Evolutionary conservation across 2,113 vertebrate genomes (phyloP), one percentile per base, ranked within the genome.

Genomic region (Mugil cephalus): DNA sequence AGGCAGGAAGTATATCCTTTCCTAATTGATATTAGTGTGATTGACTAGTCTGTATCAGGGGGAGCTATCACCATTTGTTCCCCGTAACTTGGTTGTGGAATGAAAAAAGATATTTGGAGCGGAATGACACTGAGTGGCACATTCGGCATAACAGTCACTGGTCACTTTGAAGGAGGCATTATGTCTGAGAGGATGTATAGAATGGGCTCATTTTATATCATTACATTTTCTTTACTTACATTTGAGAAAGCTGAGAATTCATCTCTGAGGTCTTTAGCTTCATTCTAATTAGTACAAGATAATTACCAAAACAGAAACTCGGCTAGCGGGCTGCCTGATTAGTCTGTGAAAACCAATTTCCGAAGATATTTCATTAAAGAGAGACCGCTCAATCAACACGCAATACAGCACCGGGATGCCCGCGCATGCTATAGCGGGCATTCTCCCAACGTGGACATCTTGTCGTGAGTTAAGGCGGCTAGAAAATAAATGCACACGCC

Each of bases 221-320:
- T 89, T 84, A 78, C 59, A 72, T 88, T 88, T 90, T 84, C 86
- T 82, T 94, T 93, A 93, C 82, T 93, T 94, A 93, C 92, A 93
- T 93, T 88, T 94, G 71, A 87, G 85, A 89, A 93, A 90, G 72
- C 86, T 84, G 87, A 77, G 84, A 89, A 93, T 89, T 90, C 83
- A 92, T 93, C 93, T 93, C 92, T 87, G 72, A 90, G 90, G 91
- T 94, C 88, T 91, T 94, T 90, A 89, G 79, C 82, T 92, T 90
- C 85, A 83, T 85, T 92, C 83, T 94, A 94, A 92, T 94, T 94
- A 93, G 87, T 84, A 82, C 75, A 80, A 89, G 89, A 93, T 93
- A 94, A 94, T 94, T 94, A 93, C 85, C 89, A 88, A 94, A 91
- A 93, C 87, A 93, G 90, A 84, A 88, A 85, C 73, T 84, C 63